Base-by-base conservation (phyloP, 2,113 vertebrate genomes). In the Coptodon bakossiorum region DNA sequence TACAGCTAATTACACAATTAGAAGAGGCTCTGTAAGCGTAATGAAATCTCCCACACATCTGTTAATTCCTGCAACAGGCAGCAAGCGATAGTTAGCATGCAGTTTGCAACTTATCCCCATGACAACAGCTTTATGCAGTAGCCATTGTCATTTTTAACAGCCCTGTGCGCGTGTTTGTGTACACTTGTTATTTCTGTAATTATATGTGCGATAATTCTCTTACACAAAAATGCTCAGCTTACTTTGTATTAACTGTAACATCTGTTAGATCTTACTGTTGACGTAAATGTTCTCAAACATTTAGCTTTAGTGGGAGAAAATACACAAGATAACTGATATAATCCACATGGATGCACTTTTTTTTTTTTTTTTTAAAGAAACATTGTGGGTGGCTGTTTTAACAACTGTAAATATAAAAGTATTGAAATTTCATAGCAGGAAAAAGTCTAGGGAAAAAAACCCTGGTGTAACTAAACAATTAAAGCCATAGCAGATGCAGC, bases 1-100 rank as follows among this genome's bases (percentile, higher is more conserved):
- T 29, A 29, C 61, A 82, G 61, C 80, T 91, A 93, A 91, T 90
- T 88, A 88, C 52, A 57, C 40, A 86, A 88, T 89, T 84, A 84
- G 54, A 48, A n/a, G 50, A 82, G n/a, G 61, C 50, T 86, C 38
- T 91, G 79, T 80, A 57, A 45, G 17, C 9, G 48, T 80, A 78
- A 93, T 80, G 52, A 83, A 79, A 89, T 61, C 56, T 81, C 31
- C 50, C 73, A 85, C 82, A 84, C 82, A 91, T 88, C 86, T 82
- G 87, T 86, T 85, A 56, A 59, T 56, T 76, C 6, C 8, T 88
- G 81, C 76, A 90, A 83, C 81, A 86, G 68, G 45, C 73, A 85
- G 82, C 14, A 78, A 66, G 76, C 34, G 80, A 84, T 43, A 71
- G 27, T 91, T 84, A 50, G 43, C 80, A 89, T 91, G 80, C 86